Percentiles rank a stretch among this genome's conserved stretches.
These are phyloP conservation scores for Lochmaea crataegi DNA, from an alignment of 2,888 invertebrate species.

Conservation along the genomic window DNA sequence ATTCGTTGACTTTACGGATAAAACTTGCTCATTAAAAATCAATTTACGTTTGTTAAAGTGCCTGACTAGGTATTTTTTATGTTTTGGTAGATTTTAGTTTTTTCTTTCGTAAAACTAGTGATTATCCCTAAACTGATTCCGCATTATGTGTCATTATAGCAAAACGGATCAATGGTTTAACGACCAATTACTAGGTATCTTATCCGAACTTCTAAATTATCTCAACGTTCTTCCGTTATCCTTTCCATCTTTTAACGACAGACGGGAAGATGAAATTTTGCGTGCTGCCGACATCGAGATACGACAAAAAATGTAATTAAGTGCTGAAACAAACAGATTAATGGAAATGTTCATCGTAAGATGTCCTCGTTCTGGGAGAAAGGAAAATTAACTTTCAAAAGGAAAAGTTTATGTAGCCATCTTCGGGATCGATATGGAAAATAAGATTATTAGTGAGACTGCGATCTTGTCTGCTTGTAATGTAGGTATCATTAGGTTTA, in stretches of 20 bases:
- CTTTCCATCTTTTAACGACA: constrained; percentile 3
- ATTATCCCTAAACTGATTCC: not conserved
- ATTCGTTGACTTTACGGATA: too few relatives aligned
- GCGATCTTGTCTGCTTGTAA: constrained; percentile 21
- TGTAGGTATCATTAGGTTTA: constrained; percentile 19
- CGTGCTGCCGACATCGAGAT: not conserved
- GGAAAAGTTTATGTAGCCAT: constrained; percentile 26
- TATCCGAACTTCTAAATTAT: not conserved
- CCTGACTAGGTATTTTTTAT: too few relatives aligned
- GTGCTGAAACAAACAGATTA: constrained; percentile 27
- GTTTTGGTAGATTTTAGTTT: not conserved
- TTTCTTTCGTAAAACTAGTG: not conserved
- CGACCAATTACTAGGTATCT: not conserved
- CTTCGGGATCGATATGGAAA: constrained; percentile 22
- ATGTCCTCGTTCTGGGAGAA: constrained; percentile 18
- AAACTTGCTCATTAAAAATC: too few relatives aligned
- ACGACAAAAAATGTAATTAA: constrained; percentile 24
- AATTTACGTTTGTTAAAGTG: too few relatives aligned
- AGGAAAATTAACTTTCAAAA: constrained; percentile 30
- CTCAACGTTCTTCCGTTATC: not conserved
- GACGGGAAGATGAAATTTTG: not conserved
- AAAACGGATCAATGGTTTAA: not conserved
- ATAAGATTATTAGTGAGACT: constrained; percentile 32
- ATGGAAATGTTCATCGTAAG: constrained; percentile 26
- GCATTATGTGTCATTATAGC: not conserved